Percentiles rank a stretch among this genome's conserved stretches.
Conservation (phyloP, 1,140 invertebrate species). For the roundworm (Caenorhabditis elegans) region DNA sequence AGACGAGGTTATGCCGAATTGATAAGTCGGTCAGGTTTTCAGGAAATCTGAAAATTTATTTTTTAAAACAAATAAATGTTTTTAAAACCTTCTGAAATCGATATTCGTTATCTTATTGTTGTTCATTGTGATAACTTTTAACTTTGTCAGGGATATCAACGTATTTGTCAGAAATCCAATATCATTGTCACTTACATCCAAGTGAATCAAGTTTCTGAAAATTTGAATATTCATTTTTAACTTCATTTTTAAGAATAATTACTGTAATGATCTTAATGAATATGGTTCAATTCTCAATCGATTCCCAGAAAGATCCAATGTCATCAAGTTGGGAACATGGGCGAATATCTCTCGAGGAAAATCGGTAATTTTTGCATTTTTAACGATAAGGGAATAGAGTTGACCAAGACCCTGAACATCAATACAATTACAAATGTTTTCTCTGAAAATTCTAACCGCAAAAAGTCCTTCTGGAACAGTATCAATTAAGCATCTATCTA, state of each 20-base stretch:
- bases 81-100: constrained; percentile 49
- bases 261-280: constrained; percentile 42
- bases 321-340: constrained; percentile 47
- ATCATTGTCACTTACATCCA: constrained; percentile 50
- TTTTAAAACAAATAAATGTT: too few species aligned
- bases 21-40: constrained; percentile 46
- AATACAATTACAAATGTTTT: neutral
- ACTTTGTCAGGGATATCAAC: constrained; percentile 23
- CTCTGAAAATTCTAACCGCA: neutral
- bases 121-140: constrained; percentile 46
- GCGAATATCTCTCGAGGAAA: constrained; percentile 42
- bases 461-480: constrained; percentile 42
- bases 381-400: constrained; percentile 45
- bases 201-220: constrained; percentile 46
- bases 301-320: constrained; percentile 49
- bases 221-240: neutral
- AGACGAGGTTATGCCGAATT: constrained; percentile 38
- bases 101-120: constrained; percentile 47
- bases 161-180: constrained; percentile 47
- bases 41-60: constrained; percentile 35
- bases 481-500: constrained; percentile 47
- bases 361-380: constrained; percentile 42
- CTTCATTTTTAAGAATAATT: neutral
- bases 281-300: constrained; percentile 39
- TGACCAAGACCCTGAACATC: constrained; percentile 46